Evolutionary conservation across 2,888 invertebrate species (phyloP).

Genomic region (Lamproptera curius): DNA sequence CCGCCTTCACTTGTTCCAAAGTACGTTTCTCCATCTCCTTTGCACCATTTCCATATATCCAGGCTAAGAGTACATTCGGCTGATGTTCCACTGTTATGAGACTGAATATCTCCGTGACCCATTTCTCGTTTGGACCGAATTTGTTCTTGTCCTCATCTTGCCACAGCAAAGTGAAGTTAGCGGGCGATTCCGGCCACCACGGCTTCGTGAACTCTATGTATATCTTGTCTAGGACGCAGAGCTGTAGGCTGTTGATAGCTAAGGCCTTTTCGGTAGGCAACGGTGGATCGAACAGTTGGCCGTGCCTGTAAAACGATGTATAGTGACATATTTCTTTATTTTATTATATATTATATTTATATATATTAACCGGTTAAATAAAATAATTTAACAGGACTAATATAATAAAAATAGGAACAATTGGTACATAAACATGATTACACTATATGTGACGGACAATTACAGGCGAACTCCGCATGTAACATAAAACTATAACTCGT

Average conservation of each 20-base stretch:
- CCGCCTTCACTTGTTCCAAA: constrained; percentile 69
- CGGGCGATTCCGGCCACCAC: constrained; percentile 79
- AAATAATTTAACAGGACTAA: too few relatives aligned
- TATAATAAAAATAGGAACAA: too few relatives aligned
- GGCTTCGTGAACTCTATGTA: constrained; percentile 81
- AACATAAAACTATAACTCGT: too few relatives aligned
- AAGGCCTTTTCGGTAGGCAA: constrained; percentile 75
- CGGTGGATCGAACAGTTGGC: constrained; percentile 77
- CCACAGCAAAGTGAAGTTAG: constrained; percentile 78
- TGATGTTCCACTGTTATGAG: constrained; percentile 80
- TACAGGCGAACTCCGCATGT: too few relatives aligned
- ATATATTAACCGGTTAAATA: too few relatives aligned
- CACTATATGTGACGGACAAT: too few relatives aligned
- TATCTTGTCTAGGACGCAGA: constrained; percentile 83
- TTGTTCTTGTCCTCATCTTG: constrained; percentile 67
- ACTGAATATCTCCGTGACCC: constrained; percentile 80
- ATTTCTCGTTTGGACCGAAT: constrained; percentile 64
- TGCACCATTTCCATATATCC: constrained; percentile 82
- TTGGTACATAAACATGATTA: too few relatives aligned
- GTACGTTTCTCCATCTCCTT: constrained; percentile 78
- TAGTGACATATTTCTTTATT: too few relatives aligned
- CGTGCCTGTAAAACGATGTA: too few relatives aligned
- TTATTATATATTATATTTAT: too few relatives aligned
- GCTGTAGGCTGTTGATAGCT: constrained; percentile 79
- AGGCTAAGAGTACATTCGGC: constrained; percentile 79